phyloP scores from a whole-genome alignment of 2,797 vertebrate species.

The Coreius guichenoti region DNA sequence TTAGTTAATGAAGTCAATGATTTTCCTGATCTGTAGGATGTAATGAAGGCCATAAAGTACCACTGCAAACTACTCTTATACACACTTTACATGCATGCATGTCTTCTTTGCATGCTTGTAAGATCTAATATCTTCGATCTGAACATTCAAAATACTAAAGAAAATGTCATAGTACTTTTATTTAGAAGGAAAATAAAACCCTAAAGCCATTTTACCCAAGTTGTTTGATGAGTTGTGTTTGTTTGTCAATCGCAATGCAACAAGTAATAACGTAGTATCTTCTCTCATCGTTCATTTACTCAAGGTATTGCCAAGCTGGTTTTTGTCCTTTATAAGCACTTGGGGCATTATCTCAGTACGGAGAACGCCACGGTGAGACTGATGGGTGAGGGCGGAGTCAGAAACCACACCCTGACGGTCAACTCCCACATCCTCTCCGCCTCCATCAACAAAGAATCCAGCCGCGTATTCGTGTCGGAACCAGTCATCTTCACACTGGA shows the following conservation, averaged over 20 bases:
- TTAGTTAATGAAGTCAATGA: not conserved
- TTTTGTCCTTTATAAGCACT: constrained; percentile 97
- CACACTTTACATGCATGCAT: not conserved
- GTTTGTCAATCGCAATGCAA: not conserved
- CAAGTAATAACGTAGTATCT: not conserved
- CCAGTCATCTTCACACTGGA: constrained; percentile 95
- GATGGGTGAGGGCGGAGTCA: constrained; percentile 75
- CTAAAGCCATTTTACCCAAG: not conserved
- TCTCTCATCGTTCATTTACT: not conserved
- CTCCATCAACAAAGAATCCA: constrained; percentile 98
- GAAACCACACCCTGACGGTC: constrained; percentile 89
- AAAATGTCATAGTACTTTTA: not conserved
- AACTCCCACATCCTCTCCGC: constrained; percentile 98
- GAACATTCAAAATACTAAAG: not conserved
- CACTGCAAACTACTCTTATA: constrained; percentile 3
- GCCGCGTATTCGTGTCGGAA: constrained; percentile 94
- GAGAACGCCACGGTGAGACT: constrained; percentile 95
- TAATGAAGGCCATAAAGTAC: not conserved
- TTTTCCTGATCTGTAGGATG: not conserved
- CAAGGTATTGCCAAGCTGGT: constrained; percentile 95
- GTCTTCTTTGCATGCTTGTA: not conserved
- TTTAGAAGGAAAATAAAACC: not conserved
- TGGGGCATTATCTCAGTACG: constrained; percentile 95
- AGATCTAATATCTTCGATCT: not conserved
- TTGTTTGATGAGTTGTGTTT: not conserved